Evolutionary conservation across 2,797 vertebrate species (phyloP).

Genomic region (Strix occidentalis): DNA sequence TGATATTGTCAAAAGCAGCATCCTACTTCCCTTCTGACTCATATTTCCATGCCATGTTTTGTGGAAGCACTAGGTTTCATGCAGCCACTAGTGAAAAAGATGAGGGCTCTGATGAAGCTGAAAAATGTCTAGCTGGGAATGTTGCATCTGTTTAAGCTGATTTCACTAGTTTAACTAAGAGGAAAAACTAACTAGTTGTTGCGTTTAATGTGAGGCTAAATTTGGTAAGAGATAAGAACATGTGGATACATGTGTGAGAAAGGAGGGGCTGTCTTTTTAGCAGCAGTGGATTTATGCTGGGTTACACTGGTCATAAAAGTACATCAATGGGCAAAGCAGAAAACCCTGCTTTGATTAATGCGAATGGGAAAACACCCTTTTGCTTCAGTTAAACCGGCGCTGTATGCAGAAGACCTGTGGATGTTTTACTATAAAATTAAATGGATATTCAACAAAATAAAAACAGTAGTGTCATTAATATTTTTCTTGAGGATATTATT

Average conservation of each 20-base stretch:
- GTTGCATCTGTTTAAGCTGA: not conserved
- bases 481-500: not conserved
- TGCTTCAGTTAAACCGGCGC: not conserved
- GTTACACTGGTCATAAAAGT: not conserved
- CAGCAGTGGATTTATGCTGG: not conserved
- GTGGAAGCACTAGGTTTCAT: not conserved
- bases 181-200: not conserved
- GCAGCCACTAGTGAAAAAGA: not conserved
- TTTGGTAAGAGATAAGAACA: not conserved
- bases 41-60: not conserved
- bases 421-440: not conserved
- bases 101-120: not conserved
- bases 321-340: not conserved
- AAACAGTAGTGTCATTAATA: not conserved
- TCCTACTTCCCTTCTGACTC: not conserved
- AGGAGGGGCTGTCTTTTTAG: not conserved
- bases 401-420: not conserved
- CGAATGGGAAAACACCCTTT: not conserved
- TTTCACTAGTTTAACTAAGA: not conserved
- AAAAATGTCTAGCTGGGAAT: not conserved
- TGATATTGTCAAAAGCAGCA: not conserved
- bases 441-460: not conserved
- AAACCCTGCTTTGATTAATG: not conserved
- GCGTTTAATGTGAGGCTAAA: too few relatives aligned
- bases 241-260: not conserved